phyloP scores from a whole-genome alignment of 2,888 invertebrate species.

The Ametastegia equiseti region DNA sequence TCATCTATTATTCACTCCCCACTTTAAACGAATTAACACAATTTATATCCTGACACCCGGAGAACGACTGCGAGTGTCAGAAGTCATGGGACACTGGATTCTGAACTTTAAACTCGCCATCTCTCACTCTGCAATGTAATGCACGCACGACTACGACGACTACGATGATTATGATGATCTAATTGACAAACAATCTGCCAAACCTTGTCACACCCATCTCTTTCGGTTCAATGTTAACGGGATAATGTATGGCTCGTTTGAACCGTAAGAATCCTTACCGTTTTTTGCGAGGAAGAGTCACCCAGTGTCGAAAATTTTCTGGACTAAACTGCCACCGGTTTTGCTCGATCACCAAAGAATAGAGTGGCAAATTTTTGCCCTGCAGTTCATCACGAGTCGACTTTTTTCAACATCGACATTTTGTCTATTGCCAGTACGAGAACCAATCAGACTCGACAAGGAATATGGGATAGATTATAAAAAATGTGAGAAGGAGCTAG shows the following conservation, averaged over 20 bases:
- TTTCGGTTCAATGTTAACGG: not conserved
- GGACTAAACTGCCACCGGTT: too few species aligned
- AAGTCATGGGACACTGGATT: constrained; percentile 18
- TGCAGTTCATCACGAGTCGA: too few species aligned
- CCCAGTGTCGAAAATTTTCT: too few species aligned
- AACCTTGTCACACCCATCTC: not conserved
- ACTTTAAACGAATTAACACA: constrained; percentile 30
- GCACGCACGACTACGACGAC: too few species aligned
- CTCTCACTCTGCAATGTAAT: not conserved
- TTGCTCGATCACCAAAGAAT: too few species aligned
- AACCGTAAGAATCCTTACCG: not conserved
- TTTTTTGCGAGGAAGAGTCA: not conserved
- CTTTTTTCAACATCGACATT: too few species aligned
- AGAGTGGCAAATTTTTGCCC: too few species aligned
- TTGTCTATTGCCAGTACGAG: too few species aligned
- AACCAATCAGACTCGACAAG: too few species aligned
- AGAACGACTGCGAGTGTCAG: constrained; percentile 13
- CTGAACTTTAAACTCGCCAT: not conserved
- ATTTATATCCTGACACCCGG: constrained; percentile 25
- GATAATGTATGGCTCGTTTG: not conserved
- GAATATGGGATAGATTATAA: not conserved
- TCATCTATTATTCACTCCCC: constrained; percentile 23
- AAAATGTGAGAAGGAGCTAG: too few species aligned
- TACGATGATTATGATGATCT: not conserved
- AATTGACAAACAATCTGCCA: not conserved